Evolutionary conservation across 2,888 invertebrate species (phyloP), one percentile per base, ranked within the genome.

Genomic region (Cremastinae sp.): DNA sequence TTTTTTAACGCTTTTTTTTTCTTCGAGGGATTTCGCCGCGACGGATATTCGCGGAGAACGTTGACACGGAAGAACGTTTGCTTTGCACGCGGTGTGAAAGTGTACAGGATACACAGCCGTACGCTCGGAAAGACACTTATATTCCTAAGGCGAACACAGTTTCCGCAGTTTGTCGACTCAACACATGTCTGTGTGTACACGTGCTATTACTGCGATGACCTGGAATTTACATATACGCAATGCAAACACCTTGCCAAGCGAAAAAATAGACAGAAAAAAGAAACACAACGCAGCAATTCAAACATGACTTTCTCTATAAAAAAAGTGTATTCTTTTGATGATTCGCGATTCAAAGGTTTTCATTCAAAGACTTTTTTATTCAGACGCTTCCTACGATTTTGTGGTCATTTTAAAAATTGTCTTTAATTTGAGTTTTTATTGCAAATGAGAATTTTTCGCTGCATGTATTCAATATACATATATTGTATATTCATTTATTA

Each of bases 21-120:
- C 2, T 28, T 5, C 2, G 2, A 5, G 5, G 28, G 59, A 65
- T 51, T 45, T 70, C 39, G 12, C 37, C 39, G 41, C 45, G 56
- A 45, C 22, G 10, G 51, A 45, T 43, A 20, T 51, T 68, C 51
- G 53, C 51, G 66, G 28, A 56, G 72, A 68, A 64, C 75, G 35
- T 64, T 45, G 68, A 73, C 72, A 72, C 59, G 68, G 53, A 59
- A 64, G 64, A 28, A 64, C 58, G 62, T 64, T 37, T 62, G 55
- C 56, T 58, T 12, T 53, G 14, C 35, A 45, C 64, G 64, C 20
- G 51, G 8, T n/a, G 72, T 39, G 69, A 69, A 73, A 76, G 64
- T 76, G 39, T 65, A 7, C 18, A 18, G 3, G 51, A 39, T n/a
- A n/a, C 28, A 9, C 14, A 51, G 10, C 39, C 14, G 43, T 37